Evolutionary conservation across 1,140 invertebrate species (phyloP), one percentile per base, ranked within the genome.

Genomic region (Dendroctonus ponderosae): DNA sequence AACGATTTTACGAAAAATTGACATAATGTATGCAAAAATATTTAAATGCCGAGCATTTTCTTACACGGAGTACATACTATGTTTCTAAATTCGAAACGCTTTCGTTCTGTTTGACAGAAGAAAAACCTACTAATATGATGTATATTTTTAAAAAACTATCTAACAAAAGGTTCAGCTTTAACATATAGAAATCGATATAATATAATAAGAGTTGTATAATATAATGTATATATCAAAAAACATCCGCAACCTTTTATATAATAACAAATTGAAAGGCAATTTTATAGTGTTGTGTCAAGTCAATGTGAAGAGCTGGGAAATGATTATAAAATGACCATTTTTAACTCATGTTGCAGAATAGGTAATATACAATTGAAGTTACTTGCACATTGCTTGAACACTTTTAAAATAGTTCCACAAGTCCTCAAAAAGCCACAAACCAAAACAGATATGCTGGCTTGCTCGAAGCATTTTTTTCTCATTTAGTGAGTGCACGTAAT

Each of bases 201-300:
- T 50, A 42, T 46, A 49, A 62, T 53, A 51, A 61, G 51, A 48
- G 9, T 40, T 61, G 59, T 69, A 69, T 65, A 69, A 69, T 69
- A 69, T 69, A 69, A 69, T 56, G 60, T 66, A 66, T 66, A 64
- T 69, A 69, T 69, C 62, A 69, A 70, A 69, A 68, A 72, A 63
- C 60, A 70, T 68, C 71, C 71, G 71, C 71, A 72, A 72, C 71
- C 71, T 68, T 70, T 67, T 59, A 51, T 63, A 63, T 62, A 67
- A 59, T 41, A 66, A 71, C 54, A 46, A 64, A 67, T 50, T 65
- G 62, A 65, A 60, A 46, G 46, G 43, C 37, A 60, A 48, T 49
- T 48, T 48, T 7, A 60, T 38, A 26, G 26, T 26, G 26, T 26
- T 26, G 26, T 26, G 26, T 26, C 26, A 26, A 26, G 26, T 26